Evolutionary conservation across 1,140 invertebrate species (phyloP).

Genomic region (Diorhabda sublineata): DNA sequence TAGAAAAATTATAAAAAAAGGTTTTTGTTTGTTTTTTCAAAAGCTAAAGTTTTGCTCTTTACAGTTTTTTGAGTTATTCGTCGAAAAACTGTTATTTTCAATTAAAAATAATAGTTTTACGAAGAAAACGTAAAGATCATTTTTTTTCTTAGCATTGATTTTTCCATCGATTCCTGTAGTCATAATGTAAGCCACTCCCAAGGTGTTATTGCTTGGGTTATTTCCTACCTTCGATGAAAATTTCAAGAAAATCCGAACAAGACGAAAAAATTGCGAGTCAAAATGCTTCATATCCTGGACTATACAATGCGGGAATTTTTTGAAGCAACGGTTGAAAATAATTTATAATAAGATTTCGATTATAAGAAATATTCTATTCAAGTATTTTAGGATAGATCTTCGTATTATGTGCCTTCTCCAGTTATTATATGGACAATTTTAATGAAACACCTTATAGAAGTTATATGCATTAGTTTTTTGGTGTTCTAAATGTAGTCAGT

Average conservation of each 20-base stretch:
- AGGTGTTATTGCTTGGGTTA: neutral
- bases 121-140: neutral
- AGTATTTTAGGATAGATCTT: too few relatives aligned
- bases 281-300: neutral
- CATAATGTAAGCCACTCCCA: neutral
- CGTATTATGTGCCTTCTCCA: too few relatives aligned
- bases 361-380: too few relatives aligned
- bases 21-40: neutral
- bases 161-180: neutral
- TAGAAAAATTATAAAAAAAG: neutral
- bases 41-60: neutral
- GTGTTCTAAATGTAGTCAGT: too few relatives aligned
- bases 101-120: neutral
- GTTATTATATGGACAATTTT: too few relatives aligned
- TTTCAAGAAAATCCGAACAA: neutral
- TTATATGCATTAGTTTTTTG: too few relatives aligned
- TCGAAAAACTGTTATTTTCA: neutral
- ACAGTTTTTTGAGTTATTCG: neutral
- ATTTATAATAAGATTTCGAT: too few relatives aligned
- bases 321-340: neutral
- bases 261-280: neutral
- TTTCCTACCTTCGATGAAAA: neutral
- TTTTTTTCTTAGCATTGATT: neutral
- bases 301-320: neutral
- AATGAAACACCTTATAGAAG: too few relatives aligned